Conservation (phyloP, 2,888 invertebrate species). For the Lobophora halterata region DNA sequence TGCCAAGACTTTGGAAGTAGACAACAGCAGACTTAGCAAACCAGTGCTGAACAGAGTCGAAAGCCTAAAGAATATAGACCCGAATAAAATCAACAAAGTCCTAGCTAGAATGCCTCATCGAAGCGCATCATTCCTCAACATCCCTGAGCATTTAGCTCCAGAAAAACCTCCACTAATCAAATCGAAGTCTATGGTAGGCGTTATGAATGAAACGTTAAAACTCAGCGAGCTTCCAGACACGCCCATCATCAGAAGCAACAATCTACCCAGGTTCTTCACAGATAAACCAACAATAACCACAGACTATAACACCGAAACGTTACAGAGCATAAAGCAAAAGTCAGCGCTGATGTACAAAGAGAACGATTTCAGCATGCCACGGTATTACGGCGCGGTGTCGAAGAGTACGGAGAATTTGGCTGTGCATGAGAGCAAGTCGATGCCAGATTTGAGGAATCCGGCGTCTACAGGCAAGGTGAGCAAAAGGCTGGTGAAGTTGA, state of each 20-base stretch:
- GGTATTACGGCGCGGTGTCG: slow-evolving; percentile 77
- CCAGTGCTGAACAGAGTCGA: slow-evolving; percentile 65
- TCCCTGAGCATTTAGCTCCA: slow-evolving; percentile 65
- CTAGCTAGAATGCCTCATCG: slow-evolving; percentile 68
- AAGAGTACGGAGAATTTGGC: slow-evolving; percentile 50
- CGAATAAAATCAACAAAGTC: slow-evolving; percentile 65
- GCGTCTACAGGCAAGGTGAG: slow-evolving; percentile 58
- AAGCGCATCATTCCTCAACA: slow-evolving; percentile 74
- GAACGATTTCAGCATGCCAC: slow-evolving; percentile 82
- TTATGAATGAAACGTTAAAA: slow-evolving; percentile 57
- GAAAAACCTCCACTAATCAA: slow-evolving; percentile 66
- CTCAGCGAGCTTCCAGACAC: slow-evolving; percentile 71
- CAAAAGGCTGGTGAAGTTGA: slow-evolving; percentile 67
- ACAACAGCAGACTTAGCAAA: slow-evolving; percentile 46
- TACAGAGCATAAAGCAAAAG: slow-evolving; percentile 76
- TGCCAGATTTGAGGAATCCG: slow-evolving; percentile 71
- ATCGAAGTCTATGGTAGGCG: slow-evolving; percentile 70
- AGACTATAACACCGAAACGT: slow-evolving; percentile 67
- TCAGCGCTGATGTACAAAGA: slow-evolving; percentile 73
- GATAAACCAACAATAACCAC: slow-evolving; percentile 57
- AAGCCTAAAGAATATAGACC: slow-evolving; percentile 68
- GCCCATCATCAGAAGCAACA: slow-evolving; percentile 71
- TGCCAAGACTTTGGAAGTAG: slow-evolving; percentile 58
- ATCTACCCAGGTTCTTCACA: slow-evolving; percentile 71
- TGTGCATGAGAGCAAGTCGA: slow-evolving; percentile 72